Evolutionary conservation across 2,113 vertebrate species (phyloP).

Genomic region (Tympanuchus pallidicinctus): DNA sequence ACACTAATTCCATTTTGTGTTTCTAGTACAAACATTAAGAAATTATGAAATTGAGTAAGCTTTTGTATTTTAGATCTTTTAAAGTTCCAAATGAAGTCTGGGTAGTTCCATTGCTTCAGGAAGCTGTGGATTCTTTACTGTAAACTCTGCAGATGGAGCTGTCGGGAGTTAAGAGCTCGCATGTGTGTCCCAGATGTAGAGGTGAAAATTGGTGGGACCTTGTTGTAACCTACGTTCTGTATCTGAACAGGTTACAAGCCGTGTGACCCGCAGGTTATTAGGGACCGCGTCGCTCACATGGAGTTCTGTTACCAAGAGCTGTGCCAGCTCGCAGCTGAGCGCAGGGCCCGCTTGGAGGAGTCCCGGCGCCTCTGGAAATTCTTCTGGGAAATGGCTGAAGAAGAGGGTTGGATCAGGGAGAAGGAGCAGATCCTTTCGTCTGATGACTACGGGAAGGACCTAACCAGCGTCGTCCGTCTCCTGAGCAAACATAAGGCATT

Average conservation of each 20-base stretch:
- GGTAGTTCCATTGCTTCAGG: background rate
- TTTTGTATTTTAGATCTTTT: background rate
- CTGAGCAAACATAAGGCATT: conserved; percentile 92
- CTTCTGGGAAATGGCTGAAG: conserved; percentile 98
- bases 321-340: conserved; percentile 90
- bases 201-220: background rate
- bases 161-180: background rate
- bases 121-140: background rate
- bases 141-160: background rate
- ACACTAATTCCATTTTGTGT: background rate
- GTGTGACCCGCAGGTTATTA: conserved; percentile 93
- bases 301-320: conserved; percentile 97
- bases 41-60: background rate
- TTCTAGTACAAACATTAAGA: background rate
- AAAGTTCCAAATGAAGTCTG: background rate
- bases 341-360: conserved; percentile 90
- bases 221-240: background rate
- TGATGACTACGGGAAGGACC: conserved; percentile 89
- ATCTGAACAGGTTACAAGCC: conserved; percentile 90
- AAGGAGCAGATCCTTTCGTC: conserved; percentile 96
- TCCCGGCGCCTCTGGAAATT: conserved; percentile 97
- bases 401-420: conserved; percentile 96
- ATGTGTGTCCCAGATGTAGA: background rate
- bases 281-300: conserved; percentile 93
- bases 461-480: conserved; percentile 91